Conservation (phyloP, 2,797 vertebrate genomes). For the Pyrocephalus nanus region DNA sequence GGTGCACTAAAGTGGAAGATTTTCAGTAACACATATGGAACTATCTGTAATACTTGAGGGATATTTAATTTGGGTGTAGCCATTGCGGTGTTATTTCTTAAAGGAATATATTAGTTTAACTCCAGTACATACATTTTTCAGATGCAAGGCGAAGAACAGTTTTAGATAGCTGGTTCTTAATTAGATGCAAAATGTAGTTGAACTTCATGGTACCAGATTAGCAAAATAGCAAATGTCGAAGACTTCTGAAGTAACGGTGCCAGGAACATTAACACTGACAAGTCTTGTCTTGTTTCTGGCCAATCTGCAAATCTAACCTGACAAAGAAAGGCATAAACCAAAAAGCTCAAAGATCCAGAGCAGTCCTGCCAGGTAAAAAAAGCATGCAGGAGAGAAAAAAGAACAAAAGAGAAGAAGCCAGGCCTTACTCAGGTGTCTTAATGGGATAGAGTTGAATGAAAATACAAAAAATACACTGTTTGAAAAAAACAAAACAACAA, state of each 20-base stretch:
- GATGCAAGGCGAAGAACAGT: neutral
- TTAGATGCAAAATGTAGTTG: neutral
- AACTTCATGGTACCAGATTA: neutral
- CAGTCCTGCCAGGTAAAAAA: neutral
- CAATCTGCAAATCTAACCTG: neutral
- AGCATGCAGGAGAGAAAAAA: neutral
- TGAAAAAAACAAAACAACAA: neutral
- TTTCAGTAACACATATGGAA: neutral
- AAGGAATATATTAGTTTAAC: neutral
- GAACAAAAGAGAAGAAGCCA: neutral
- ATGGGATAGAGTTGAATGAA: neutral
- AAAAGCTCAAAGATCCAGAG: neutral
- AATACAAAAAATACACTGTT: neutral
- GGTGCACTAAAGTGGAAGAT: neutral
- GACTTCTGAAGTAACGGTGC: neutral
- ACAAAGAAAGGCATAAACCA: neutral
- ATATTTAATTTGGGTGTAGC: neutral
- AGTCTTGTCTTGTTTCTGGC: neutral
- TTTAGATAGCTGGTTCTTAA: neutral
- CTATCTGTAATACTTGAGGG: neutral
- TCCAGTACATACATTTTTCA: neutral
- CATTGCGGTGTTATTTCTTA: neutral
- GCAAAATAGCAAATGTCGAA: neutral
- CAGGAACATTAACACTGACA: neutral
- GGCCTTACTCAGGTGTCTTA: neutral